These are phyloP conservation scores for Folsomia candida DNA, from an alignment of 2,888 invertebrate genomes.

Conservation along the genomic window DNA sequence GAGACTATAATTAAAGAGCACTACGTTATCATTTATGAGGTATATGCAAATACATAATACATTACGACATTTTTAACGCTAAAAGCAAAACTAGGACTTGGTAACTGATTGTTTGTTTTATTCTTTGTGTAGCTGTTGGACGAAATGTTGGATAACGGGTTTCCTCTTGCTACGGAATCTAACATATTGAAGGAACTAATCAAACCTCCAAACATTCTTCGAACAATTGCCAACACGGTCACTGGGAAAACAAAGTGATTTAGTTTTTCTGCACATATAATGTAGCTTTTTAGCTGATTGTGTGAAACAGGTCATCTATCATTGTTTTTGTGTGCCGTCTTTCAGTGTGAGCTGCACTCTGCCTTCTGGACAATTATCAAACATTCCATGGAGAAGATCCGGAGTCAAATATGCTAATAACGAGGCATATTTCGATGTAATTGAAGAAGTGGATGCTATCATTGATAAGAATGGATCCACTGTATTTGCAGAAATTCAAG, in stretches of 20 bases:
- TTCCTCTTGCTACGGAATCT: slow-evolving; percentile 95
- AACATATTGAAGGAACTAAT: slow-evolving; percentile 98
- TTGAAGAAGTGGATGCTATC: slow-evolving; percentile 98
- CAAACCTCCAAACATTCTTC: slow-evolving; percentile 94
- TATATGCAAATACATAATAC: too few relatives aligned
- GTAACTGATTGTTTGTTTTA: too few relatives aligned
- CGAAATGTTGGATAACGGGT: slow-evolving; percentile 99
- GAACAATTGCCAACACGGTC: slow-evolving; percentile 96
- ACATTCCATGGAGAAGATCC: slow-evolving; percentile 95
- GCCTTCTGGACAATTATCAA: slow-evolving; percentile 95
- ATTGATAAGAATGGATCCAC: slow-evolving; percentile 96
- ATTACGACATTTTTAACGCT: too few relatives aligned
- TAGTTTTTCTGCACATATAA: too few relatives aligned
- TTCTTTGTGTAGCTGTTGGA: slow-evolving; percentile 85
- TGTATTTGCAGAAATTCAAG: slow-evolving; percentile 98
- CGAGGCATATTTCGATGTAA: slow-evolving; percentile 96
- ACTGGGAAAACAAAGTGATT: slow-evolving; percentile 92
- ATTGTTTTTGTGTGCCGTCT: too few relatives aligned
- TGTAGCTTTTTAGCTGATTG: too few relatives aligned
- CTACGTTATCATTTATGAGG: slow-evolving; percentile 98
- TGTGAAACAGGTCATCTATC: too few relatives aligned
- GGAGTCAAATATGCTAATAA: slow-evolving; percentile 94
- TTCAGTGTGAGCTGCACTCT: slow-evolving; percentile 80
- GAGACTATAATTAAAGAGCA: slow-evolving; percentile 97
- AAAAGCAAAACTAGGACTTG: too few relatives aligned